phyloP scores from a whole-genome alignment of 2,113 vertebrate species.

The Bubo bubo region DNA sequence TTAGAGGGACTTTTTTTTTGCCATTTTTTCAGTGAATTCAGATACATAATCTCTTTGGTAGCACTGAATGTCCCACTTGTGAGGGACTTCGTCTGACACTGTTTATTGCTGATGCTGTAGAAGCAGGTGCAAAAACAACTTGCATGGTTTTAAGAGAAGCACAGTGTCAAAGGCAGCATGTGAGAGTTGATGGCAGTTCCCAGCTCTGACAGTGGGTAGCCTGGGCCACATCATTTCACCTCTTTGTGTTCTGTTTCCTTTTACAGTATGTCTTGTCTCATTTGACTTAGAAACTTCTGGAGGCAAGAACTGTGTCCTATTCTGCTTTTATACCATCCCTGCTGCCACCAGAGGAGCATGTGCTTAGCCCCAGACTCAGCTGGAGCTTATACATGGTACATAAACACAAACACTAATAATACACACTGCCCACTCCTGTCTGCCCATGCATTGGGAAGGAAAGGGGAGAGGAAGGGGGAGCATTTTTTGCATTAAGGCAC shows the following conservation, averaged over 20 bases:
- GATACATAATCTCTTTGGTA: neutral
- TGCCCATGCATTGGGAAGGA: neutral
- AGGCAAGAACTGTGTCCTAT: neutral
- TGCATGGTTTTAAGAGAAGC: neutral
- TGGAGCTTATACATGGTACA: neutral
- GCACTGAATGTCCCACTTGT: neutral
- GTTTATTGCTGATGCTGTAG: neutral
- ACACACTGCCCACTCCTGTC: neutral
- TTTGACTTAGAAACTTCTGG: neutral
- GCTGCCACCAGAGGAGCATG: fast-evolving
- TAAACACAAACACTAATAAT: neutral
- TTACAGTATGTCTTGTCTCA: neutral
- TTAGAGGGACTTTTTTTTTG: neutral
- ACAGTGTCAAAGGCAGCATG: neutral
- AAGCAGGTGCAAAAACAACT: neutral
- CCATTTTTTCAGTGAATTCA: neutral
- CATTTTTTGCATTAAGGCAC: neutral
- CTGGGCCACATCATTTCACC: neutral
- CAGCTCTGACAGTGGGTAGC: neutral
- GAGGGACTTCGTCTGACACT: neutral
- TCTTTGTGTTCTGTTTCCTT: neutral
- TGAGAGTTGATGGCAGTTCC: neutral
- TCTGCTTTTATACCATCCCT: neutral
- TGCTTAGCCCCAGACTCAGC: neutral
- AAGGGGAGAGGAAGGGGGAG: neutral